phyloP scores from a whole-genome alignment of 2,797 vertebrate genomes.

The Crax fasciolata region DNA sequence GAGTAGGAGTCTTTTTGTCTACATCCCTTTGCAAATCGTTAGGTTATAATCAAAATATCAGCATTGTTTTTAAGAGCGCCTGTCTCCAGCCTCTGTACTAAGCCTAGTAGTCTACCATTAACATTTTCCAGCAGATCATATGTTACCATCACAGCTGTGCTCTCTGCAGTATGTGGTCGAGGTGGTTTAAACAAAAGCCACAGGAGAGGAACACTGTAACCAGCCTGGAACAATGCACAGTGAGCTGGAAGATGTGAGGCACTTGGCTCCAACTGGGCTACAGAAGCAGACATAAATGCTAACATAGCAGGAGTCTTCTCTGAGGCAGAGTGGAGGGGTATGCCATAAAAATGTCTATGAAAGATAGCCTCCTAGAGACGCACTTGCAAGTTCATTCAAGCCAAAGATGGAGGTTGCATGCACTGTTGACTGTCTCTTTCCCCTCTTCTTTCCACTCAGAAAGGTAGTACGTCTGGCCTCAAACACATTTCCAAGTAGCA shows the following conservation, averaged over 20 bases:
- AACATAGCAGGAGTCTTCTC: neutral
- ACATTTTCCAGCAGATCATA: neutral
- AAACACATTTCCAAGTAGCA: neutral
- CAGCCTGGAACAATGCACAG: neutral
- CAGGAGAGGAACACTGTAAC: neutral
- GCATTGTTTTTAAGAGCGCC: neutral
- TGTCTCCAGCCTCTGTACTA: neutral
- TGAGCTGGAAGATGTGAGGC: neutral
- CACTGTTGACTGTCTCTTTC: neutral
- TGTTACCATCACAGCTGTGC: neutral
- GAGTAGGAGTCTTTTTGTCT: neutral
- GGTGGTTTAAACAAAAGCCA: slow-evolving; percentile 28
- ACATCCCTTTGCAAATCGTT: neutral
- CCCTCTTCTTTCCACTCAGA: neutral
- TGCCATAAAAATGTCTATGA: neutral
- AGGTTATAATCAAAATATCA: slow-evolving; percentile 9
- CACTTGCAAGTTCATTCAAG: neutral
- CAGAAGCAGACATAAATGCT: neutral
- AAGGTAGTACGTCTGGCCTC: neutral
- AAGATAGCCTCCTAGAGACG: neutral
- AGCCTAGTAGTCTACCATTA: neutral
- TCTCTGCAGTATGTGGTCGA: neutral
- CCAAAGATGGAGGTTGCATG: neutral
- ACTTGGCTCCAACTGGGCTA: neutral
- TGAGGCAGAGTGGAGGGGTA: neutral